Conservation (phyloP, 2,113 vertebrate genomes). For the Rhinoderma darwinii region DNA sequence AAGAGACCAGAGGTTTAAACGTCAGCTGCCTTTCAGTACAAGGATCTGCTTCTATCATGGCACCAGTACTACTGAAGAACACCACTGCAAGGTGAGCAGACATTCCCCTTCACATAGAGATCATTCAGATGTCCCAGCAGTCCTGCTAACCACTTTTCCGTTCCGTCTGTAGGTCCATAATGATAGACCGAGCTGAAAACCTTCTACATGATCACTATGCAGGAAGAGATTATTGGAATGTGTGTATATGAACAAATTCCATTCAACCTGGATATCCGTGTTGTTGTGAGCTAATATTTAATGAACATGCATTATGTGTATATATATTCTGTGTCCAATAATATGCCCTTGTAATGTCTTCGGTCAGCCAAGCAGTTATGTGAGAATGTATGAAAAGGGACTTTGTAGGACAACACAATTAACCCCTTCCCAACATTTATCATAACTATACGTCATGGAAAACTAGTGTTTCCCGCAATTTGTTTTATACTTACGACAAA, state of each 20-base stretch:
- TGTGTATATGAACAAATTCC: constrained; percentile 74
- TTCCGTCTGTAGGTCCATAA: constrained; percentile 80
- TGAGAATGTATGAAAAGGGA: background rate
- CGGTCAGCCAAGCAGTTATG: background rate
- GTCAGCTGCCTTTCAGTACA: constrained; percentile 92
- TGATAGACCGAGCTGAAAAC: constrained; percentile 96
- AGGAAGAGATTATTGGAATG: constrained; percentile 96
- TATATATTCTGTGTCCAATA: background rate
- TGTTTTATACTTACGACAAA: too few relatives aligned
- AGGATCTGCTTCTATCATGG: constrained; percentile 90
- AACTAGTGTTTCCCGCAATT: too few relatives aligned
- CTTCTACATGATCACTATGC: constrained; percentile 96
- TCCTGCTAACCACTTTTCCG: background rate
- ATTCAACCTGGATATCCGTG: background rate
- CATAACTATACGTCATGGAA: too few relatives aligned
- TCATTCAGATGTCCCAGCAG: background rate
- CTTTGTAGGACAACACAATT: too few relatives aligned
- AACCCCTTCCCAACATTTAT: too few relatives aligned
- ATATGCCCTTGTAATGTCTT: background rate
- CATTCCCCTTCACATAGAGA: background rate
- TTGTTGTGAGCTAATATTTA: background rate
- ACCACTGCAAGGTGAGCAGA: constrained; percentile 83
- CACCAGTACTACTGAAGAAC: constrained; percentile 84
- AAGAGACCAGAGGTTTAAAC: constrained; percentile 88
- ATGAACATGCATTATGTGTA: background rate